A percentile compares a stretch with the other conserved stretches of the same genome.
Conservation (phyloP, 2,113 vertebrate species). For the Mus spicilegus region DNA sequence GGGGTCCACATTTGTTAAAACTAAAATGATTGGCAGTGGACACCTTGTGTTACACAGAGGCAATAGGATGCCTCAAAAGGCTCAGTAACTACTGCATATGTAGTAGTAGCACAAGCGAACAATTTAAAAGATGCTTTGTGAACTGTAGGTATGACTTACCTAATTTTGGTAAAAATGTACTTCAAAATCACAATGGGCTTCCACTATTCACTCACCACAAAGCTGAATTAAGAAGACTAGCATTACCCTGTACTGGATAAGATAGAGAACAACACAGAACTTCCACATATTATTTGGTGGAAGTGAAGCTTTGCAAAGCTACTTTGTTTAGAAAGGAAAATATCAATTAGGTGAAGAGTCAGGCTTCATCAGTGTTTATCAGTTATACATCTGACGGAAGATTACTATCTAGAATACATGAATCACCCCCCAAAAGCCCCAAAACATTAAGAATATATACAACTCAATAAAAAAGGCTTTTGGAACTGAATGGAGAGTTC, state of each 20-base stretch:
- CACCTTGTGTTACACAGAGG: not conserved
- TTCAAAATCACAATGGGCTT: not conserved
- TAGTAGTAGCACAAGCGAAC: not conserved
- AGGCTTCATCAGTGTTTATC: not conserved
- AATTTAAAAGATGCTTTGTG: slow-evolving; percentile 10
- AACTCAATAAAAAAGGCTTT: not conserved
- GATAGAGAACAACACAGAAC: not conserved
- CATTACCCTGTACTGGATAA: not conserved
- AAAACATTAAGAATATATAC: not conserved
- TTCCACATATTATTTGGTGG: rapidly evolving
- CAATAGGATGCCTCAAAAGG: slow-evolving; percentile 18
- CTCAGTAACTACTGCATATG: not conserved
- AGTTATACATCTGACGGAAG: not conserved
- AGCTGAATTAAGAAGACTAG: not conserved
- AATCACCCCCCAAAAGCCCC: not conserved
- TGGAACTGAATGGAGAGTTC: not conserved
- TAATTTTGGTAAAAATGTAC: not conserved
- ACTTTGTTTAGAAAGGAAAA: not conserved
- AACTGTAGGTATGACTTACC: not conserved
- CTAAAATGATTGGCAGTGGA: not conserved
- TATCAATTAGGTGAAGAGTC: not conserved
- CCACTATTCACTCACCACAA: not conserved
- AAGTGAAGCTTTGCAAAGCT: not conserved
- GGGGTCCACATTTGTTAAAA: not conserved
- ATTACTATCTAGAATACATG: not conserved